Evolutionary conservation across 2,113 vertebrate genomes (phyloP).

Genomic region (Pteruthius melanotis): DNA sequence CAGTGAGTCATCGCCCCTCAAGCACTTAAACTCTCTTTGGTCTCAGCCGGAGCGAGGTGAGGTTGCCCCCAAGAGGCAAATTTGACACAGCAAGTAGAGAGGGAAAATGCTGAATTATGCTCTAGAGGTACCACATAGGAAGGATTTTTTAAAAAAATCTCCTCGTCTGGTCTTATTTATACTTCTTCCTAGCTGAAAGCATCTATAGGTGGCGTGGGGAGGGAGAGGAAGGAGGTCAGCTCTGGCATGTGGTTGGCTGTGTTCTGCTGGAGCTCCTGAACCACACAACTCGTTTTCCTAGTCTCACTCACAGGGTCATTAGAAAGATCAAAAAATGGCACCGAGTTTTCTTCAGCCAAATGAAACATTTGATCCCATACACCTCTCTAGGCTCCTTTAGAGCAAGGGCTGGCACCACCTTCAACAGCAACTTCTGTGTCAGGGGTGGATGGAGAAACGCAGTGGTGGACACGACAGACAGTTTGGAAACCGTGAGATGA

Average conservation of each 20-base stretch:
- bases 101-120: background rate
- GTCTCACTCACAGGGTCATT: background rate
- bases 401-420: background rate
- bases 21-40: background rate
- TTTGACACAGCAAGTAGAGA: background rate
- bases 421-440: background rate
- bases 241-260: background rate
- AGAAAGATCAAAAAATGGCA: constrained; percentile 23
- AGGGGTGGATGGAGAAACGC: background rate
- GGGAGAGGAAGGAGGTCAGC: background rate
- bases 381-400: background rate
- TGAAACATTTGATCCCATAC: background rate
- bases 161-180: background rate
- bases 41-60: background rate
- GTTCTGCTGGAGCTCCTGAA: background rate
- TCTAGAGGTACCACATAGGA: background rate
- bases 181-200: background rate
- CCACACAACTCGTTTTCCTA: background rate
- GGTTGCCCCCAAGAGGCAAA: constrained; percentile 60
- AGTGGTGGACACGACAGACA: accelerated
- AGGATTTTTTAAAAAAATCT: background rate
- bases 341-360: background rate
- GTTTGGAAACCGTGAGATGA: background rate
- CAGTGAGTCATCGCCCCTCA: background rate
- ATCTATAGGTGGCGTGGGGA: background rate